A percentile compares a stretch with the other conserved stretches of the same genome.
These are phyloP conservation scores for Nyctibius grandis DNA, from an alignment of 2,797 vertebrate species.

Conservation along the genomic window DNA sequence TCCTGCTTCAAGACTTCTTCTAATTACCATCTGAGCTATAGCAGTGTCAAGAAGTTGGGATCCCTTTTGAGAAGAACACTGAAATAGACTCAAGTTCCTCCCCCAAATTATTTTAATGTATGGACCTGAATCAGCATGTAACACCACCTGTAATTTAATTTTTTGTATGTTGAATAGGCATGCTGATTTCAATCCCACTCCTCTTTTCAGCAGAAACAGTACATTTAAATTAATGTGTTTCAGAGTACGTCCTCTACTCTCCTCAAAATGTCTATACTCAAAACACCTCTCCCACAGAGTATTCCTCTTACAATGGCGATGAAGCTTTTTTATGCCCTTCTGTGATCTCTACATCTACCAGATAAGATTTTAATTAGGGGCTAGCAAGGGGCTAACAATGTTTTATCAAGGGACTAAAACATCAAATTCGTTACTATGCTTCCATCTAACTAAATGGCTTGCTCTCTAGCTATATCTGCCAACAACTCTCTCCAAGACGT, in stretches of 20 bases:
- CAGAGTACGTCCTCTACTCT: neutral
- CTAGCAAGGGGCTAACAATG: neutral
- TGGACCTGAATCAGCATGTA: neutral
- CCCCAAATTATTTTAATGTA: conserved; percentile 27
- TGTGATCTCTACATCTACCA: neutral
- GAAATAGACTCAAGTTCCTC: conserved; percentile 25
- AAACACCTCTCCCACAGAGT: neutral
- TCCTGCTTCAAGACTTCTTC: neutral
- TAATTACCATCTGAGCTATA: conserved; percentile 45
- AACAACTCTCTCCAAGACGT: neutral
- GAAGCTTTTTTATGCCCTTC: neutral
- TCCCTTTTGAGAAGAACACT: conserved; percentile 32
- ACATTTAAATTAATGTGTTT: neutral
- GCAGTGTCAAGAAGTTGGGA: conserved; percentile 26
- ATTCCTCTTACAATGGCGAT: neutral
- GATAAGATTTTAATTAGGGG: neutral
- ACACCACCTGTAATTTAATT: conserved; percentile 51
- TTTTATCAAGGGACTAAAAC: neutral
- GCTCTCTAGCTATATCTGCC: neutral
- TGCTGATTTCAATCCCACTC: neutral
- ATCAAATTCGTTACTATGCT: neutral
- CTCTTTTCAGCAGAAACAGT: conserved; percentile 3
- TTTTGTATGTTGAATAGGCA: conserved; percentile 17
- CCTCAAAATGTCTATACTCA: neutral
- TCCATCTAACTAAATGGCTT: neutral